Percentiles rank a stretch among this genome's conserved stretches.
These are phyloP conservation scores for Pterophyllum scalare DNA, from an alignment of 2,113 vertebrate genomes.

Conservation along the genomic window DNA sequence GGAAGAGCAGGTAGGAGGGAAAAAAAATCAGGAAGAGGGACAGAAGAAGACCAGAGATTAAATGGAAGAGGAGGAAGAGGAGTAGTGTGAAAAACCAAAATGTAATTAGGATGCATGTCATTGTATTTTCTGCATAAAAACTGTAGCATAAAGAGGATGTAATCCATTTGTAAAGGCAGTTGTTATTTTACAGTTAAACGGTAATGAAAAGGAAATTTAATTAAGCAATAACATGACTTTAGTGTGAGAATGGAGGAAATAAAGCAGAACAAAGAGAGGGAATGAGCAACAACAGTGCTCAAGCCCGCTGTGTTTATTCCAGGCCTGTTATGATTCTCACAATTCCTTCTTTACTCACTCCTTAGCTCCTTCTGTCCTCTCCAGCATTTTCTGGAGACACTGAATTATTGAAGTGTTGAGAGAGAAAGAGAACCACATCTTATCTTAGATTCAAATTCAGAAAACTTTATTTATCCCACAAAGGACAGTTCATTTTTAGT, in stretches of 20 bases:
- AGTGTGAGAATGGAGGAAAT: background rate
- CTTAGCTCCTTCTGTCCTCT: slow-evolving; percentile 33
- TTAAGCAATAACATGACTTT: slow-evolving; percentile 4
- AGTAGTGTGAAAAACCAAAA: background rate
- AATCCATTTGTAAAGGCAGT: slow-evolving; percentile 14
- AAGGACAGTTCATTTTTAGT: background rate
- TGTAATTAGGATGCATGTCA: background rate
- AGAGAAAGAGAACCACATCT: slow-evolving; percentile 16
- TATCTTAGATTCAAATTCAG: slow-evolving; percentile 13
- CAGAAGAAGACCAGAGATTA: background rate
- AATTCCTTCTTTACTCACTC: background rate
- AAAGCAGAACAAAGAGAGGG: background rate
- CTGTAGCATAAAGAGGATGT: background rate
- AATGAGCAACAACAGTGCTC: background rate
- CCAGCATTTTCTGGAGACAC: slow-evolving; percentile 34
- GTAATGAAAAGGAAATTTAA: background rate
- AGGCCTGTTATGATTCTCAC: background rate
- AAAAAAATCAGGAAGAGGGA: background rate
- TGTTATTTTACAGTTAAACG: background rate
- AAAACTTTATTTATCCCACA: background rate
- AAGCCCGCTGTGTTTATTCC: background rate
- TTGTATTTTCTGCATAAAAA: background rate
- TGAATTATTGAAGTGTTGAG: slow-evolving; percentile 48
- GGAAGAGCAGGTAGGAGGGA: background rate
- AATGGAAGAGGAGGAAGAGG: background rate